Evolutionary conservation across 2,888 invertebrate genomes (phyloP).

Genomic region (Acrobasis repandana): DNA sequence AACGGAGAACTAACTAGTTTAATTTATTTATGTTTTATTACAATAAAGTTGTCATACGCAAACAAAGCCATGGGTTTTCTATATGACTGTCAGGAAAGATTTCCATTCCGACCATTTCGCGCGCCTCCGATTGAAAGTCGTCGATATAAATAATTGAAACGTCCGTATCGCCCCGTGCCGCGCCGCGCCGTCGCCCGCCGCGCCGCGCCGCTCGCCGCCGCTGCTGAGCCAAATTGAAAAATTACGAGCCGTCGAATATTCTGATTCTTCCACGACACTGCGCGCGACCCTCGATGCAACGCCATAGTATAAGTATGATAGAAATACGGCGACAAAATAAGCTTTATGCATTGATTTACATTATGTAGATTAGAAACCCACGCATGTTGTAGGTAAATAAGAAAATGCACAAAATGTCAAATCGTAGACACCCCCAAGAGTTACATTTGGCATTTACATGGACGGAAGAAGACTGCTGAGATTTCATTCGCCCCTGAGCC

Average conservation of each 20-base stretch:
- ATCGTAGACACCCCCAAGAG: too few relatives aligned
- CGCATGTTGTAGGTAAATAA: too few relatives aligned
- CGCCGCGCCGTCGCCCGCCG: constrained; percentile 1
- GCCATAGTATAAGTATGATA: neutral
- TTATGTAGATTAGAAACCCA: too few relatives aligned
- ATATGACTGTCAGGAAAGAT: neutral
- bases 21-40: too few relatives aligned
- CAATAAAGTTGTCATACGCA: too few relatives aligned
- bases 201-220: constrained; percentile 17
- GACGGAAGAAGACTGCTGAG: too few relatives aligned
- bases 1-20: too few relatives aligned
- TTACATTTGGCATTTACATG: too few relatives aligned
- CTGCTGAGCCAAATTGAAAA: constrained; percentile 33
- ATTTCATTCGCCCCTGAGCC: too few relatives aligned
- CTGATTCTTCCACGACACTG: constrained; percentile 19
- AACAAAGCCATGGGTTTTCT: too few relatives aligned
- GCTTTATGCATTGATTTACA: neutral
- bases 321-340: neutral
- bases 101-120: constrained; percentile 15
- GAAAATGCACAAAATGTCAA: too few relatives aligned
- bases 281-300: neutral
- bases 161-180: constrained; percentile 23
- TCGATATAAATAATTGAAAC: constrained; percentile 36
- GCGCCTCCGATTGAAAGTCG: constrained; percentile 21
- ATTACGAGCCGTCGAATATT: constrained; percentile 32